Conservation (phyloP, 2,113 vertebrate genomes). For the Macroglossus sobrinus region DNA sequence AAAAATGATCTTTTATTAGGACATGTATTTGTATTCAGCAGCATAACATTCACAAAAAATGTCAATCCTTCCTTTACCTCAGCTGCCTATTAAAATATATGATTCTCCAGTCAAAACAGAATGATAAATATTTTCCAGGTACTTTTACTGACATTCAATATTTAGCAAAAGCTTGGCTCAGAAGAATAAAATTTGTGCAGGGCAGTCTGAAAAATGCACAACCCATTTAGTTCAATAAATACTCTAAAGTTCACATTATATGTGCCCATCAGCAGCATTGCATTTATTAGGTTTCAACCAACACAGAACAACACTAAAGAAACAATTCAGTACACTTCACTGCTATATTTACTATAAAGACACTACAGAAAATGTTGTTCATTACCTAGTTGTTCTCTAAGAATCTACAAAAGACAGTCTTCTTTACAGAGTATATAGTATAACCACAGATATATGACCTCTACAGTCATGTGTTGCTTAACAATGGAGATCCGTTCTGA, state of each 20-base stretch:
- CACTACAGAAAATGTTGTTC: background rate
- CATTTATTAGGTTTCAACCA: background rate
- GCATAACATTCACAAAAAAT: background rate
- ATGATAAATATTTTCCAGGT: background rate
- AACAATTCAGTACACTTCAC: background rate
- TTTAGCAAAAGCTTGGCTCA: background rate
- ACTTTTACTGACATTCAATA: background rate
- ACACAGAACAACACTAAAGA: background rate
- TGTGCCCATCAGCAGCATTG: background rate
- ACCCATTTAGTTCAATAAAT: background rate
- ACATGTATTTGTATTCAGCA: background rate
- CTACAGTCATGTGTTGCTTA: background rate
- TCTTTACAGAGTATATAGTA: background rate
- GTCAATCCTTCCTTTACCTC: background rate
- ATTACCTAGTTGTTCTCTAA: background rate
- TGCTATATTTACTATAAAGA: background rate
- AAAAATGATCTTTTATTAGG: background rate
- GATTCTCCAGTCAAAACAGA: background rate
- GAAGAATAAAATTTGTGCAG: background rate
- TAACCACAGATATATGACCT: background rate
- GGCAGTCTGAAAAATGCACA: background rate
- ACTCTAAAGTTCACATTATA: background rate
- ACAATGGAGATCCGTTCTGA: background rate
- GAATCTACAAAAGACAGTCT: background rate
- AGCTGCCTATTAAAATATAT: background rate